Evolutionary conservation across 1,140 invertebrate genomes (phyloP), one percentile per base, ranked within the genome.

Genomic region (Drosophila murphyi): DNA sequence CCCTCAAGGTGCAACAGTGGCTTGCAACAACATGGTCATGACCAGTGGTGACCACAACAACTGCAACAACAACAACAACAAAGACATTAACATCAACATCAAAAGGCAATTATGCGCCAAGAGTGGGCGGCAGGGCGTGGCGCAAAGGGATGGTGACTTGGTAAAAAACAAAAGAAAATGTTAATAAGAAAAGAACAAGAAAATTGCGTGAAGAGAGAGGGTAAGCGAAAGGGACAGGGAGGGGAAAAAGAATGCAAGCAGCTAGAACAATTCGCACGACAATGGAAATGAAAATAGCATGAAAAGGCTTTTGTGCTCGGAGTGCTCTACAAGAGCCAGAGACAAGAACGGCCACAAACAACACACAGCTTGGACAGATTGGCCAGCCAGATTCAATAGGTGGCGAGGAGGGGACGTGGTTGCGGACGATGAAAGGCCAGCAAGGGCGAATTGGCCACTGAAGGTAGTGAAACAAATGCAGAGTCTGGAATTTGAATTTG

Each of bases 241-340:
- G 29, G 4, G 52, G 39, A 12, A 10, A 20, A 28, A 45, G 51
- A 4, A 32, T 37, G 45, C 28, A 41, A 41, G 45, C 37, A 52
- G 61, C 61, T 65, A 65, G 63, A 57, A 51, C 50, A 71, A 62
- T 88, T 87, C 82, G 76, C 80, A 87, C 69, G 83, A 68, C 88
- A 88, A 87, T 88, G 83, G 78, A 82, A 87, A 80, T 76, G 76
- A 71, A 86, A 86, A 86, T 78, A 74, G 71, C 75, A 70, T 78
- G 71, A 86, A 78, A 88, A 82, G 68, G 50, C 83, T 79, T 82
- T 87, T 82, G 75, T 76, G 62, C 50, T 50, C 39, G 50, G 37
- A 41, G 10, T 31, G 37, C 1, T 43, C 51, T 47, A 45, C 56
- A 75, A 45, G n/a, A 50, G 50, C 7, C 50, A 37, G 35, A 29